Evolutionary conservation across 2,888 invertebrate species (phyloP), one percentile per base, ranked within the genome.

Genomic region (Drosophila cognata): DNA sequence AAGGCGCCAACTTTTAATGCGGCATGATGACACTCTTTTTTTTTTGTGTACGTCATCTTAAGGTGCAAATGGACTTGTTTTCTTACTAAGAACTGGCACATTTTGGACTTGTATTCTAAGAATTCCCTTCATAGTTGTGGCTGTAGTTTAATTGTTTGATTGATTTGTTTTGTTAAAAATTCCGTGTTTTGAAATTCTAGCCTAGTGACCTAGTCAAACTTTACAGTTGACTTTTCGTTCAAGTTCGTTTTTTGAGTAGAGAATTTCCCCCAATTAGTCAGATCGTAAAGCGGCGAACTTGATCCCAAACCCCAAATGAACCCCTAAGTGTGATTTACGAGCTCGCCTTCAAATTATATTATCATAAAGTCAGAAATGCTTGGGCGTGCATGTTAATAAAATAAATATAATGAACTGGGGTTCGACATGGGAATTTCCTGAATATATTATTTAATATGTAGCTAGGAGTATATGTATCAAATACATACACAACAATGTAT

Each of bases 301-400:
- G 50, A 43, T 29, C 35, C 43, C 43, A 52, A 50, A 2, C 18
- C 18, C 25, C 51, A 46, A 33, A 53, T 50, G 43, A 28, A 43
- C 31, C 50, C 4, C 8, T 10, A 16, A 28, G 28, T 57, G 18
- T 70, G 53, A 64, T 65, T 61, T 75, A 71, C 51, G 58, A 65
- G 53, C 64, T 53, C 21, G 41, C 38, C 38, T 11, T 31, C 56
- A 33, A 33, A 60, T 63, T 48, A 43, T 59, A 53, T 46, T 65
- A 50, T 48, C 71, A 59, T 48, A 31, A 66, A 18, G 43, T 21
- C 35, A 4, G n/a, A 58, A 64, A 58, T 43, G 48, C 29, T 53
- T 38, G 62, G 33, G 53, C 7, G 53, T 53, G 52, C 43, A 52
- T 25, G 56, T 60, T 57, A 61, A 64, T 64, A 48, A 60, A 68